A percentile compares a stretch with the other conserved stretches of the same genome.
phyloP scores from a whole-genome alignment of 2,113 vertebrate species.

The Plecotus auritus region DNA sequence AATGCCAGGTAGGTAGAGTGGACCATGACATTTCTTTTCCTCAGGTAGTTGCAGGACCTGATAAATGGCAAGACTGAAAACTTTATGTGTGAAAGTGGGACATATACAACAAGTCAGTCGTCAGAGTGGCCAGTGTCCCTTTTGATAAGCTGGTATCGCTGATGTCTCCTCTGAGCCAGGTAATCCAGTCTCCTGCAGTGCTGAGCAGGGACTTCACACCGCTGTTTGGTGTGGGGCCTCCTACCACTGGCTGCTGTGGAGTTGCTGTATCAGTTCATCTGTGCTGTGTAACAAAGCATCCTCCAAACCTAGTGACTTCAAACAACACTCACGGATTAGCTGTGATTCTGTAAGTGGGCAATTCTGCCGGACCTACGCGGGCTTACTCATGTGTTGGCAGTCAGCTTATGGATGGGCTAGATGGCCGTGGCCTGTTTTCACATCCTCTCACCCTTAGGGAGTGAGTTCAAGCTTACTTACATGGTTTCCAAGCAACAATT shows the following conservation, averaged over 20 bases:
- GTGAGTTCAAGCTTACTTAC: not conserved
- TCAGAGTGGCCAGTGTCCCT: not conserved
- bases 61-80: slow-evolving; percentile 16
- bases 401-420: too few relatives aligned
- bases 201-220: not conserved
- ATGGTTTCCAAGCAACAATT: not conserved
- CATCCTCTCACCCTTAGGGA: not conserved
- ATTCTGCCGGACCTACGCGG: not conserved
- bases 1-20: not conserved
- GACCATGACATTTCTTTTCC: not conserved
- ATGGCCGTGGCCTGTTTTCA: not conserved
- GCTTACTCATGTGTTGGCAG: not conserved
- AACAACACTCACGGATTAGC: not conserved
- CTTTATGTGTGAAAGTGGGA: not conserved
- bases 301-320: not conserved
- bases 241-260: not conserved
- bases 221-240: not conserved
- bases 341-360: not conserved
- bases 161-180: not conserved
- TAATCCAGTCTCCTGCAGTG: not conserved
- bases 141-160: slow-evolving; percentile 31
- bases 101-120: slow-evolving; percentile 9
- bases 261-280: not conserved
- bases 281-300: not conserved
- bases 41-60: not conserved